phyloP scores from a whole-genome alignment of 2,888 invertebrate species.

The Acronicta aceris region DNA sequence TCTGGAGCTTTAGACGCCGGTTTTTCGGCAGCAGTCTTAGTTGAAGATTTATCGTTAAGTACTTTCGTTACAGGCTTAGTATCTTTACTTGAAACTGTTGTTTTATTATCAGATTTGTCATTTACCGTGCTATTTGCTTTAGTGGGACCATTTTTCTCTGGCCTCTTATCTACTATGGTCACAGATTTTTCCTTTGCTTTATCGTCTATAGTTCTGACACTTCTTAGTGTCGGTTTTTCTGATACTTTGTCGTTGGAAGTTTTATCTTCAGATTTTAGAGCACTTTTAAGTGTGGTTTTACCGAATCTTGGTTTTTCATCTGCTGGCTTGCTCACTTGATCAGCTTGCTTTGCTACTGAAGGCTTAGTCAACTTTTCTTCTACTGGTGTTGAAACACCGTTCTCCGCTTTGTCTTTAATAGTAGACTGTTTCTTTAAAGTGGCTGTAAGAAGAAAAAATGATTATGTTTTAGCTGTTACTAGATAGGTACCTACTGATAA shows the following conservation, averaged over 20 bases:
- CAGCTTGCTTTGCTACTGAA: conserved; percentile 79
- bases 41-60: conserved; percentile 57
- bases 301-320: conserved; percentile 80
- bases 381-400: conserved; percentile 74
- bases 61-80: conserved; percentile 58
- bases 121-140: conserved; percentile 64
- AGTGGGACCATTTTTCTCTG: conserved; percentile 71
- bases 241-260: conserved; percentile 65
- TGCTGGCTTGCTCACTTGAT: conserved; percentile 70
- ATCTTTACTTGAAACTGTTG: conserved; percentile 56
- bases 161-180: conserved; percentile 80
- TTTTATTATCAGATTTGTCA: conserved; percentile 61
- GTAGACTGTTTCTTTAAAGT: conserved; percentile 83
- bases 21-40: conserved; percentile 61
- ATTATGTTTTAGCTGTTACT: neutral
- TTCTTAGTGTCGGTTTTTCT: conserved; percentile 77
- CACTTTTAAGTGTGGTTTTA: conserved; percentile 67
- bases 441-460: conserved; percentile 69
- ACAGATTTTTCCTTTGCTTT: conserved; percentile 83
- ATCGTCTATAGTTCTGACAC: conserved; percentile 82
- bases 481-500: too few relatives aligned
- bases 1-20: conserved; percentile 45
- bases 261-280: conserved; percentile 69
- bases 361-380: conserved; percentile 84
- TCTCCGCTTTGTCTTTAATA: conserved; percentile 81